Percentiles rank a stretch among this genome's conserved stretches.
Evolutionary conservation across 2,888 invertebrate species (phyloP).

Genomic region (Pyrgus malvae): DNA sequence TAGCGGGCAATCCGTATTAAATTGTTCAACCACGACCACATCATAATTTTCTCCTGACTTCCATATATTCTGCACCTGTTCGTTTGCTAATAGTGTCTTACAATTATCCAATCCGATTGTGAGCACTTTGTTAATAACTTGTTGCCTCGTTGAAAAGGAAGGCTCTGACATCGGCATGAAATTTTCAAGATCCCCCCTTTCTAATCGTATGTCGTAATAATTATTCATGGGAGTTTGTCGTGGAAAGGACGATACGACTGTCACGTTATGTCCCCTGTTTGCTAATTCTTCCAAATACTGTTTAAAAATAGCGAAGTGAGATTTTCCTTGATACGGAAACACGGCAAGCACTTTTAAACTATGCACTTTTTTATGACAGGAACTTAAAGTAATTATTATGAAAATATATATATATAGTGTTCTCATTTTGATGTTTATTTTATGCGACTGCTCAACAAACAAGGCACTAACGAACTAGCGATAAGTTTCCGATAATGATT

Average conservation of each 20-base stretch:
- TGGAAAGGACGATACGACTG: slow-evolving; percentile 85
- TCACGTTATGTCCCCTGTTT: slow-evolving; percentile 84
- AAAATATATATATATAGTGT: too few species aligned
- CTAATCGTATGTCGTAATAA: slow-evolving; percentile 83
- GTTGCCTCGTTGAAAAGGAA: background rate
- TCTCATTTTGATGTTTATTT: too few species aligned
- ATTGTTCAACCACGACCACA: background rate
- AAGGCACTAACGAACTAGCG: too few species aligned
- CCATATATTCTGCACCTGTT: background rate
- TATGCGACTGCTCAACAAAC: too few species aligned
- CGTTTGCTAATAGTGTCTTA: background rate
- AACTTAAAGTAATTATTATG: too few species aligned
- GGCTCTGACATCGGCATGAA: background rate
- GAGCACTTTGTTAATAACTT: background rate
- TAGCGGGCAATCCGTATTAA: background rate
- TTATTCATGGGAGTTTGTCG: slow-evolving; percentile 58
- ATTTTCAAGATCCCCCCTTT: slow-evolving; percentile 23
- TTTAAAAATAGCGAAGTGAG: slow-evolving; percentile 84
- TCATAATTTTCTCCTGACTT: background rate
- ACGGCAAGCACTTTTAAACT: background rate
- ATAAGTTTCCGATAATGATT: too few species aligned
- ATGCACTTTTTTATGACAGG: background rate
- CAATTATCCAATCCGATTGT: slow-evolving; percentile 1
- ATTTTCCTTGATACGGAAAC: background rate
- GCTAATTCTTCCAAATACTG: slow-evolving; percentile 82